Base-by-base conservation (phyloP, 2,888 invertebrate genomes). In the Xylota segnis region DNA sequence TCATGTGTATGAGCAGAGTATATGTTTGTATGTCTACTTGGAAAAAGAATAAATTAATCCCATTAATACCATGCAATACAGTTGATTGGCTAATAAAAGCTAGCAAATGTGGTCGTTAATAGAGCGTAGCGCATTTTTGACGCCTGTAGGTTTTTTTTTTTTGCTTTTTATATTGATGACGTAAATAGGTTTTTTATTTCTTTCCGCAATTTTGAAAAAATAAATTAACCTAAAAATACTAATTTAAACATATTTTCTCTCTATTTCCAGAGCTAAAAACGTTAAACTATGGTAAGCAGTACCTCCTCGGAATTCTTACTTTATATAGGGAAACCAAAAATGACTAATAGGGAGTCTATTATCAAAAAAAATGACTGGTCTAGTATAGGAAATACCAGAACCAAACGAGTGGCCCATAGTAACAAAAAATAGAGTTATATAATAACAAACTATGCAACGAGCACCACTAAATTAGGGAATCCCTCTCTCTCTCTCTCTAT, bases 211-310 rank as follows among this genome's bases (percentile, higher is more conserved):
- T 34, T 27, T 4, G 34, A 56, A 56, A 29, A 40, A 61, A 45
- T 9, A 29, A 59, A 59, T 45, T 0, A 16, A 37, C 9, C 14
- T 14, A 34, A 43, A 66, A 34, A n/a, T 47, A 29, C 12, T 65
- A 65, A 81, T 65, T 29, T 23, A 18, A 18, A 34, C 54, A 18
- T 18, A n/a, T 52, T 50, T 50, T 59, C 6, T 34, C 2, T 66
- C 59, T 54, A n/a, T 16, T 84, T 84, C 27, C 81, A 84, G 84
- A 63, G 63, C 74, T 65, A 58, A 59, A 76, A 81, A 65, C 61
- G 81, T 75, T 84, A 75, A 65, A 45, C 63, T 75, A 84, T 84
- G 84, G 84, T 84, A 47, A 84, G 84, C 40, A 43, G 1, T 43
- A 7, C 14, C 14, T 43, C 0, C n/a, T 40, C n/a, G 3, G 5